Evolutionary conservation across 2,888 invertebrate species (phyloP).

Genomic region (Allacma fusca): DNA sequence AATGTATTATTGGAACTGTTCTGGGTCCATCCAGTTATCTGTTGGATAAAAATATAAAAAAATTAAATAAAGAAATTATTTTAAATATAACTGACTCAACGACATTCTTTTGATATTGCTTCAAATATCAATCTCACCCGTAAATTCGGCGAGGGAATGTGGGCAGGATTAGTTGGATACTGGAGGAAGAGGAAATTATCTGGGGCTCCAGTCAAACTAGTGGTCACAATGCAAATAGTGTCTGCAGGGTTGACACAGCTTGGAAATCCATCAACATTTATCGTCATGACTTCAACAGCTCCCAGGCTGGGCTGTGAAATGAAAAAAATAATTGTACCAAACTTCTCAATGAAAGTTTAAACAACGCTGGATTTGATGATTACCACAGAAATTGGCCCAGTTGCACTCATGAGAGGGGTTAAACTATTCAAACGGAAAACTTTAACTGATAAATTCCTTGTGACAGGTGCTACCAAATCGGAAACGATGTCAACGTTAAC

Average conservation of each 20-base stretch:
- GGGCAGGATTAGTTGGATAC: constrained; percentile 49
- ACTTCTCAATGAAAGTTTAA: too few relatives aligned
- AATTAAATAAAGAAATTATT: too few relatives aligned
- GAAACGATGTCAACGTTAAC: constrained; percentile 58
- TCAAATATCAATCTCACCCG: constrained; percentile 22
- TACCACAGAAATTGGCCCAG: neutral
- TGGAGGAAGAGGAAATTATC: constrained; percentile 74
- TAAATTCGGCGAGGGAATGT: constrained; percentile 49
- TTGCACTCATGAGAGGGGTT: constrained; percentile 44
- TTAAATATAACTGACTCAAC: too few relatives aligned
- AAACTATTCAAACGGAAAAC: constrained; percentile 50
- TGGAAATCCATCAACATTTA: too few relatives aligned
- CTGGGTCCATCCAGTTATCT: too few relatives aligned
- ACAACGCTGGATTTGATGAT: too few relatives aligned
- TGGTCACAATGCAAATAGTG: neutral
- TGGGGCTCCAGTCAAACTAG: constrained; percentile 64
- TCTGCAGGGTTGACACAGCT: too few relatives aligned
- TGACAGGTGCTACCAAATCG: constrained; percentile 43
- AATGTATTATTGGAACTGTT: constrained; percentile 49
- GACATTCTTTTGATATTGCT: too few relatives aligned
- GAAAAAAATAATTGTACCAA: too few relatives aligned
- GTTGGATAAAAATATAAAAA: too few relatives aligned
- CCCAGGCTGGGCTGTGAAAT: too few relatives aligned
- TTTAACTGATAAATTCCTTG: constrained; percentile 34
- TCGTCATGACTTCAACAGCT: too few relatives aligned